A percentile compares a stretch with the other conserved stretches of the same genome.
Evolutionary conservation across 2,797 vertebrate genomes (phyloP).

Genomic region (Tragelaphus oryx): DNA sequence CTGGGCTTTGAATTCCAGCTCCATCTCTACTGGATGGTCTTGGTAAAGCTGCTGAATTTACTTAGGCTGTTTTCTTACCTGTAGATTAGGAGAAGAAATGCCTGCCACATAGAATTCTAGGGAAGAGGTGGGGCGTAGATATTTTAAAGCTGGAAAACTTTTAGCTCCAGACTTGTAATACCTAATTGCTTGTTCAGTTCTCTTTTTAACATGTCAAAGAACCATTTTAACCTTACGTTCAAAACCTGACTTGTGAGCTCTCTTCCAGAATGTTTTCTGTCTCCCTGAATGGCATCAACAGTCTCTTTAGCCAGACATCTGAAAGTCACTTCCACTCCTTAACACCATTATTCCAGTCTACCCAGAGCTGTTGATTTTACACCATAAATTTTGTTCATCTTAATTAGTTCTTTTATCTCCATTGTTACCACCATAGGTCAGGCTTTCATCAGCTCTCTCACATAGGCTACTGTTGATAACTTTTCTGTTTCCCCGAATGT

Average conservation of each 20-base stretch:
- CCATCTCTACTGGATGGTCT: neutral
- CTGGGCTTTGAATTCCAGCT: neutral
- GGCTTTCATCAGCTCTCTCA: neutral
- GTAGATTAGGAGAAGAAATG: neutral
- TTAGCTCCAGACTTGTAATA: neutral
- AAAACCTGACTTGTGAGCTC: neutral
- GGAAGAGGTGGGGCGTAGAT: neutral
- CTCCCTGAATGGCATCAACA: neutral
- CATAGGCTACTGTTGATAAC: neutral
- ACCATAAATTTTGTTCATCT: neutral
- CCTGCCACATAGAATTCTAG: neutral
- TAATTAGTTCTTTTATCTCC: neutral
- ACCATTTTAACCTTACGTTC: neutral
- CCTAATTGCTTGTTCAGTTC: neutral
- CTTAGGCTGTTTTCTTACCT: conserved; percentile 8
- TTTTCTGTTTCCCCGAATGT: neutral
- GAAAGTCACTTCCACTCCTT: neutral
- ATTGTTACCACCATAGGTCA: neutral
- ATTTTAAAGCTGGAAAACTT: conserved; percentile 21
- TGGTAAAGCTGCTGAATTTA: conserved; percentile 22
- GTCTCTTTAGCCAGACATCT: neutral
- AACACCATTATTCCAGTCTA: neutral
- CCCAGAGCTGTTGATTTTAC: neutral
- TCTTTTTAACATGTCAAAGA: neutral
- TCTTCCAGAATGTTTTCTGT: neutral